Conservation (phyloP, 2,888 invertebrate species). For the Apamea anceps region DNA sequence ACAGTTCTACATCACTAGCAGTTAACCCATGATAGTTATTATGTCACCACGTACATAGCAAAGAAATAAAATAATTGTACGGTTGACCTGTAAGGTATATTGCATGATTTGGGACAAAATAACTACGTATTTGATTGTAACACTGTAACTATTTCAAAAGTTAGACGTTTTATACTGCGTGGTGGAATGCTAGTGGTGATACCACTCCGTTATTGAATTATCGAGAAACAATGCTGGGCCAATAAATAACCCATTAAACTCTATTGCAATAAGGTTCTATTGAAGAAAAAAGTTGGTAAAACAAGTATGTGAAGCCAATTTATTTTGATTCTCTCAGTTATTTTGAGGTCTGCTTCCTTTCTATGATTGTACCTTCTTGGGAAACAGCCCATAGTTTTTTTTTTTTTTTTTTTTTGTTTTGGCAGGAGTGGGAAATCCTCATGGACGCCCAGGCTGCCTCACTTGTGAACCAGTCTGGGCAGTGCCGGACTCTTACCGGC, state of each 20-base stretch:
- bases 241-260: neutral
- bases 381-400: neutral
- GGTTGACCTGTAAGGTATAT: slow-evolving; percentile 23
- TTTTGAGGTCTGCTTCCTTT: neutral
- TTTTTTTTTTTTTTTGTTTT: too few relatives aligned
- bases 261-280: neutral
- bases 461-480: too few relatives aligned
- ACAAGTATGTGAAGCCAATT: neutral
- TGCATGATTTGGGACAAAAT: slow-evolving; percentile 51
- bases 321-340: neutral
- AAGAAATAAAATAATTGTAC: slow-evolving; percentile 62
- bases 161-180: neutral
- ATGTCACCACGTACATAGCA: slow-evolving; percentile 59
- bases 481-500: too few relatives aligned
- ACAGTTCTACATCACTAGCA: slow-evolving; percentile 50
- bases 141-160: slow-evolving; percentile 22
- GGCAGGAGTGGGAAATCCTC: too few relatives aligned
- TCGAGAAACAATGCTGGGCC: neutral
- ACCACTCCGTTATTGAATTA: neutral
- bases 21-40: slow-evolving; percentile 63
- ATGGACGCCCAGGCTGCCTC: too few relatives aligned
- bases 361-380: neutral
- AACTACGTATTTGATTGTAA: slow-evolving; percentile 32
- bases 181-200: neutral
- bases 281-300: neutral